Base-by-base conservation (phyloP, 2,888 invertebrate genomes). In the Eledone cirrhosa region DNA sequence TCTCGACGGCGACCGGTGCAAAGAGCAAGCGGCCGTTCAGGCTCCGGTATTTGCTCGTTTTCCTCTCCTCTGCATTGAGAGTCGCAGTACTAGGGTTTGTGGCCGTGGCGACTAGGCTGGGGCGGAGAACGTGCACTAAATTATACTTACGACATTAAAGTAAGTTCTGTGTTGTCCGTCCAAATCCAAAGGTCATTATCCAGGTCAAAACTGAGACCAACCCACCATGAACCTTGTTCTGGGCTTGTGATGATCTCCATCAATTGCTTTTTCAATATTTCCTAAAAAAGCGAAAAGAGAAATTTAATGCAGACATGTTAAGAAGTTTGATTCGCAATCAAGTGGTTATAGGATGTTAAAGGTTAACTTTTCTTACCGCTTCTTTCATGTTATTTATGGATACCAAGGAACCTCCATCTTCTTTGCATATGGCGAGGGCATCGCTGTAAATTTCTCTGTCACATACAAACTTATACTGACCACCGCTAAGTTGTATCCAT, bases 391-490 rank as follows among this genome's bases (percentile, higher is more conserved):
- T 81, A 33, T 77, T 79, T 19, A 86, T 79, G 29, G 82, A 80
- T 0, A 83, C 79, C 24, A 86, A 78, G 41, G 81, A 77, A 13
- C 81, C 84, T 0, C 84, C 85, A 13, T 80, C 69, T 5, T 53
- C 48, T 2, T 47, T 48, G 77, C 86, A 86, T 4, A 77, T 33
- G n/a, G 63, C 74, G 11, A 81, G 72, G 16, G 86, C 85, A 1
- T 83, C 82, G 3, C 78, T 29, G 83, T 84, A 86, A 3, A 81
- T 77, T 14, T 65, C 77, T n/a, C 27, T 78, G 11, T 77, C 72
- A 19, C 78, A 81, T 22, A 78, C 72, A 65, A 85, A 85, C 78
- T 63, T 77, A 80, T 84, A 83, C 74, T 85, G 84, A 11, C 82
- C 81, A 16, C 85, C 31, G 72, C 82, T 84, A 5, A 85, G 53